A percentile compares a stretch with the other conserved stretches of the same genome.
phyloP scores from a whole-genome alignment of 64 coral and sea anemone species.

The Acropora tenuis region DNA sequence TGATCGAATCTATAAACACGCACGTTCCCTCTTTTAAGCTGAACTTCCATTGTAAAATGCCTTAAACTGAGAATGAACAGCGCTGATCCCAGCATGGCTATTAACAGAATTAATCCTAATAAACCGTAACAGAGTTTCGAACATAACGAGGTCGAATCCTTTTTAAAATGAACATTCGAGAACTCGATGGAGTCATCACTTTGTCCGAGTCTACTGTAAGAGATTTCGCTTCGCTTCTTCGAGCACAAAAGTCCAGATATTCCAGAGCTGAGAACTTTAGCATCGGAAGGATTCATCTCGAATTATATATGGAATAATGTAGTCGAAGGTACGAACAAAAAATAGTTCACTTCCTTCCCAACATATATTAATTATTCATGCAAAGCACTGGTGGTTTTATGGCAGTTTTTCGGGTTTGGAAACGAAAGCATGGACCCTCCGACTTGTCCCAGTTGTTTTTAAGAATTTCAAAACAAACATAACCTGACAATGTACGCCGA shows the following conservation, averaged over 20 bases:
- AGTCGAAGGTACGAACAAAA: neutral
- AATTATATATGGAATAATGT: neutral
- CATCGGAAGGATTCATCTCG: constrained; percentile 31
- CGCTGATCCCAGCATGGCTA: neutral
- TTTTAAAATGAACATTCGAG: constrained; percentile 36
- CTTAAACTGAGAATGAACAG: constrained; percentile 12
- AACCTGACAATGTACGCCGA: neutral
- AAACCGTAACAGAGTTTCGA: constrained; percentile 10
- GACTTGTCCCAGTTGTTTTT: neutral
- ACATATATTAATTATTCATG: constrained; percentile 29
- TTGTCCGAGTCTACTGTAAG: constrained; percentile 12
- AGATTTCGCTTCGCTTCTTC: constrained; percentile 5
- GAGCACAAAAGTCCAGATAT: constrained; percentile 2
- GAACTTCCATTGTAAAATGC: constrained; percentile 16
- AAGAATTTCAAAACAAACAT: neutral
- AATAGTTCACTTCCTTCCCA: neutral
- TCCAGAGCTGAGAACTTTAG: constrained; percentile 24
- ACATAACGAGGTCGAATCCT: constrained; percentile 17
- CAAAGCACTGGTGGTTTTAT: constrained; percentile 12
- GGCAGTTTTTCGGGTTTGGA: neutral
- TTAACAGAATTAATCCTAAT: neutral
- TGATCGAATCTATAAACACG: constrained; percentile 47
- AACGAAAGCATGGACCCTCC: neutral
- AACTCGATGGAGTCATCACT: constrained; percentile 29
- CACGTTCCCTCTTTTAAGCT: constrained; percentile 12